Conservation (phyloP, 2,113 vertebrate species). For the Scartelaos histophorus region DNA sequence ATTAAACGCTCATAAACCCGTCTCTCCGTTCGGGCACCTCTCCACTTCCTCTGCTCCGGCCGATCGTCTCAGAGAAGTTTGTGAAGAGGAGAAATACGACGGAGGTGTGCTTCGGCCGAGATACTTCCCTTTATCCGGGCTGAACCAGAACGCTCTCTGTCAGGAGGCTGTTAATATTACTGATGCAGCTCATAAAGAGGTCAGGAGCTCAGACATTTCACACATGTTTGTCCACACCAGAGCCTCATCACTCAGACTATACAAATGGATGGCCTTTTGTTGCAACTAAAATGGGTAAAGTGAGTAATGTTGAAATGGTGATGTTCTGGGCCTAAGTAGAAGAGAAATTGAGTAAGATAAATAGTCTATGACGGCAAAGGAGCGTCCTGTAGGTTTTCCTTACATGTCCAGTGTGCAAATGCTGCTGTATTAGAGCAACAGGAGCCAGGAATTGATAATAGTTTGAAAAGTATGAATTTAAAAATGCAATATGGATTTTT, state of each 20-base stretch:
- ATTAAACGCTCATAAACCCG: conserved; percentile 17
- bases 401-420: background rate
- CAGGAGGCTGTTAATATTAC: conserved; percentile 32
- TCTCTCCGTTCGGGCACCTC: conserved; percentile 4
- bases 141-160: conserved; percentile 32
- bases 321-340: background rate
- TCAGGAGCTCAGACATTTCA: background rate
- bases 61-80: conserved; percentile 14
- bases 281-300: background rate
- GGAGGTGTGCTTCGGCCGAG: conserved; percentile 51
- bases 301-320: background rate
- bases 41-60: conserved; percentile 13
- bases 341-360: background rate
- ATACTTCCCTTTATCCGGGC: conserved; percentile 28
- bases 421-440: background rate
- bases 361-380: background rate
- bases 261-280: background rate
- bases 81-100: conserved; percentile 53
- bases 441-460: no score
- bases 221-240: background rate
- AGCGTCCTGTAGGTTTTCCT: background rate
- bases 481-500: no score
- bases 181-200: conserved; percentile 27
- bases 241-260: conserved; percentile 1
- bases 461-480: no score